Evolutionary conservation across 2,888 invertebrate species (phyloP).

Genomic region (Hemistola chrysoprasaria): DNA sequence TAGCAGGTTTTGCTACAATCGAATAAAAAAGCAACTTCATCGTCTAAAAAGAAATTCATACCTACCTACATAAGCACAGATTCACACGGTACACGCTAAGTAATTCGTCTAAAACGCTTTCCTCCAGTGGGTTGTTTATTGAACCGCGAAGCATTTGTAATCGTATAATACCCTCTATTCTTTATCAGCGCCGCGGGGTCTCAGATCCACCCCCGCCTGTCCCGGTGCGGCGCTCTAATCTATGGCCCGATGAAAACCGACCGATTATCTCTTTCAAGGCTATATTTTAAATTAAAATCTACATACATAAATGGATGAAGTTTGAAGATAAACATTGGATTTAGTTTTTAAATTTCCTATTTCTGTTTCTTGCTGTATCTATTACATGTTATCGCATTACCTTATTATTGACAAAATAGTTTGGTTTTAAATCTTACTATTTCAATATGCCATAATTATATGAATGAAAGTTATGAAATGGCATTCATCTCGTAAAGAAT

Average conservation of each 20-base stretch:
- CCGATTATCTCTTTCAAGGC: conserved; percentile 57
- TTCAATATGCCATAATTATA: no score
- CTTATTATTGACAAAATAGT: no score
- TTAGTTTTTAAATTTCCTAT: no score
- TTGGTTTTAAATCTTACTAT: no score
- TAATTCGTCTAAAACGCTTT: conserved; percentile 70
- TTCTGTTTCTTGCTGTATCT: no score
- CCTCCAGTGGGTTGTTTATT: conserved; percentile 72
- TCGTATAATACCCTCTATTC: conserved; percentile 83
- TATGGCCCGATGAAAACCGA: conserved; percentile 71
- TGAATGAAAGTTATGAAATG: not conserved
- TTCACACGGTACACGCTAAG: conserved; percentile 44
- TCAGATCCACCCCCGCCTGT: conserved; percentile 52
- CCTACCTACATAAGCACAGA: no score
- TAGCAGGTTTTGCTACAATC: no score
- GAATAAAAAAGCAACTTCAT: no score
- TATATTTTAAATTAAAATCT: conserved; percentile 41
- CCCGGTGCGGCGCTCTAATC: conserved; percentile 45
- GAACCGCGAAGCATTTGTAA: conserved; percentile 82
- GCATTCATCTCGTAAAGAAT: conserved; percentile 29
- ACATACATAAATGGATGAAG: not conserved
- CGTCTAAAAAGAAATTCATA: no score
- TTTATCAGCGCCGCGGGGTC: conserved; percentile 74
- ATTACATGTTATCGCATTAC: no score
- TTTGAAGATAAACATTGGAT: no score